Evolutionary conservation across 2,888 invertebrate species (phyloP).

Genomic region (Malthinus seriepunctatus): DNA sequence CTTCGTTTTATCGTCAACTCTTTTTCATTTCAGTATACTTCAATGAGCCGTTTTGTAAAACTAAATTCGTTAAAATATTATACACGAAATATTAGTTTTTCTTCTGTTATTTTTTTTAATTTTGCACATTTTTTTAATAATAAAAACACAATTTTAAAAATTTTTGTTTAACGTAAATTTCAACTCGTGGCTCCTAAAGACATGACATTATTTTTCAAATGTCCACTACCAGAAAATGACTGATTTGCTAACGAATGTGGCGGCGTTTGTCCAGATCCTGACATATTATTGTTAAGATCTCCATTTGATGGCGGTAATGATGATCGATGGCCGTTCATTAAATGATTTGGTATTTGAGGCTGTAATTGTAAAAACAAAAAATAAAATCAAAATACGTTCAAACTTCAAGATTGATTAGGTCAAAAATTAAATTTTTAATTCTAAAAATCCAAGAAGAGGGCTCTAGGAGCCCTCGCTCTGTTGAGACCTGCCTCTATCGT

Average conservation of each 20-base stretch:
- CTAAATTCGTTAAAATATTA: constrained; percentile 12
- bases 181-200: constrained; percentile 68
- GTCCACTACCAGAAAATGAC: constrained; percentile 58
- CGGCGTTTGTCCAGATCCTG: constrained; percentile 54
- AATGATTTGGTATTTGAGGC: constrained; percentile 50
- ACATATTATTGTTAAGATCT: constrained; percentile 73
- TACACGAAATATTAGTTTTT: constrained; percentile 17
- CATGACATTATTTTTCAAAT: constrained; percentile 54
- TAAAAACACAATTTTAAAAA: constrained; percentile 2
- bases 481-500: too few relatives aligned
- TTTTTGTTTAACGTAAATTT: constrained; percentile 51
- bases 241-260: constrained; percentile 53
- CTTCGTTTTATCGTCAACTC: background rate
- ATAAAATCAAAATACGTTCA: too few relatives aligned
- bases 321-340: constrained; percentile 60
- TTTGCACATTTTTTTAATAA: constrained; percentile 11
- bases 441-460: too few relatives aligned
- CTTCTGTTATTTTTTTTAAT: background rate
- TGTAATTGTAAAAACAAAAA: constrained; percentile 32
- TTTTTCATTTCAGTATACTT: constrained; percentile 19
- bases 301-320: constrained; percentile 56
- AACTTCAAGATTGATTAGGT: too few relatives aligned
- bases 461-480: too few relatives aligned
- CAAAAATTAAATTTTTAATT: too few relatives aligned
- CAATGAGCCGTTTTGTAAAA: constrained; percentile 18